phyloP scores from a whole-genome alignment of 2,113 vertebrate genomes.

The Ictalurus furcatus region DNA sequence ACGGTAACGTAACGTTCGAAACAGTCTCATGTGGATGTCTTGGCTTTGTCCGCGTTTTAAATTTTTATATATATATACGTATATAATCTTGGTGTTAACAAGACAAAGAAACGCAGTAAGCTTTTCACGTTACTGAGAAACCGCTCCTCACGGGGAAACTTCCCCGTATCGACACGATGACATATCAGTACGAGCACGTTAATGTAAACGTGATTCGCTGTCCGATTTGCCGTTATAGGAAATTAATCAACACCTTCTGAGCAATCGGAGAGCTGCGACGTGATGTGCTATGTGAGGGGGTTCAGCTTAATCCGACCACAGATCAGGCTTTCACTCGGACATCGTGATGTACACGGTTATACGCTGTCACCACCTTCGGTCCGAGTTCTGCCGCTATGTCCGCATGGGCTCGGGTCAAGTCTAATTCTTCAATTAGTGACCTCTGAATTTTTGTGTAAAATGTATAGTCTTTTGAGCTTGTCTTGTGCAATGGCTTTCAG shows the following conservation, averaged over 20 bases:
- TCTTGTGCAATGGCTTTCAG: constrained; percentile 43
- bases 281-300: not conserved
- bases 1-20: too few species aligned
- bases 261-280: not conserved
- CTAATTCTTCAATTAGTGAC: not conserved
- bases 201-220: not conserved
- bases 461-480: not conserved
- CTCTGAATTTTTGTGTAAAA: not conserved
- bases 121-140: not conserved
- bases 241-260: not conserved
- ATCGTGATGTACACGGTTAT: not conserved
- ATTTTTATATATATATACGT: not conserved
- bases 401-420: not conserved
- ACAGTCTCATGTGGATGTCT: too few species aligned
- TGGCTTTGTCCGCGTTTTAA: too few species aligned
- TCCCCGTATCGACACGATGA: not conserved
- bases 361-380: not conserved
- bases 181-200: not conserved
- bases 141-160: not conserved
- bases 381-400: not conserved
- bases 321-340: not conserved
- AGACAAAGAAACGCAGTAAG: not conserved
- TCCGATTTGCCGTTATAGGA: not conserved
- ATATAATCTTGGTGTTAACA: not conserved
- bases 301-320: not conserved